A percentile compares a stretch with the other conserved stretches of the same genome.
Conservation (phyloP, 2,797 vertebrate genomes). For the Mus caroli region DNA sequence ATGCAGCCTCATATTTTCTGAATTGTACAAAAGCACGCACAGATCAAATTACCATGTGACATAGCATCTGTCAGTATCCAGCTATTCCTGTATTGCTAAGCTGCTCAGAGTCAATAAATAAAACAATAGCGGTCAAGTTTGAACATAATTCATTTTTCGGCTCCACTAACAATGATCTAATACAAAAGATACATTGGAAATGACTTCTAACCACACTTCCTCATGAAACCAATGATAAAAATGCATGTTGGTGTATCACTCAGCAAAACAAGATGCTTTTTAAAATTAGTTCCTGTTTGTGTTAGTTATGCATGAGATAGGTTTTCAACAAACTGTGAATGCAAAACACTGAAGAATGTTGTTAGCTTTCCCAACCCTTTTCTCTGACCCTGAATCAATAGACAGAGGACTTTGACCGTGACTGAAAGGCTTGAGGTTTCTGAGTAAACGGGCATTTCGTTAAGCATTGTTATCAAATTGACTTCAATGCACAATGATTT, state of each 20-base stretch:
- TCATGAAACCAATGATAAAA: conserved; percentile 67
- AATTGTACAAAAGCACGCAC: conserved; percentile 92
- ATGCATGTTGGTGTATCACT: conserved; percentile 76
- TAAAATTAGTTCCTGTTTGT: conserved; percentile 81
- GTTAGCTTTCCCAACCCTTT: conserved; percentile 29
- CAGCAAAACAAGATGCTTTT: conserved; percentile 84
- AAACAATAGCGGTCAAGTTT: conserved; percentile 79
- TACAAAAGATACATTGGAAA: conserved; percentile 70
- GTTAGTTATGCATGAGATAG: conserved; percentile 80
- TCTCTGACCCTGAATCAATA: conserved; percentile 61
- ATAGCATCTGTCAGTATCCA: conserved; percentile 89
- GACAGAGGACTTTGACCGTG: conserved; percentile 68
- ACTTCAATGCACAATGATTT: conserved; percentile 86
- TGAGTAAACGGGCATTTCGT: conserved; percentile 77
- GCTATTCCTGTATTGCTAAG: conserved; percentile 90
- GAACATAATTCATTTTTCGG: conserved; percentile 64
- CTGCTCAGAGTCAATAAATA: conserved; percentile 84
- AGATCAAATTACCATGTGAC: conserved; percentile 91
- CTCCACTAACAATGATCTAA: conserved; percentile 44
- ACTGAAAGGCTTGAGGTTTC: conserved; percentile 81
- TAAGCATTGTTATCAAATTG: conserved; percentile 77
- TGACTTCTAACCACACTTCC: conserved; percentile 58
- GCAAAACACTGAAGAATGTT: conserved; percentile 68
- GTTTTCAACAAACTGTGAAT: conserved; percentile 79
- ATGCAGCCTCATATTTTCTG: conserved; percentile 92